phyloP scores from a whole-genome alignment of 1,140 invertebrate genomes.

The Batillaria attramentaria region DNA sequence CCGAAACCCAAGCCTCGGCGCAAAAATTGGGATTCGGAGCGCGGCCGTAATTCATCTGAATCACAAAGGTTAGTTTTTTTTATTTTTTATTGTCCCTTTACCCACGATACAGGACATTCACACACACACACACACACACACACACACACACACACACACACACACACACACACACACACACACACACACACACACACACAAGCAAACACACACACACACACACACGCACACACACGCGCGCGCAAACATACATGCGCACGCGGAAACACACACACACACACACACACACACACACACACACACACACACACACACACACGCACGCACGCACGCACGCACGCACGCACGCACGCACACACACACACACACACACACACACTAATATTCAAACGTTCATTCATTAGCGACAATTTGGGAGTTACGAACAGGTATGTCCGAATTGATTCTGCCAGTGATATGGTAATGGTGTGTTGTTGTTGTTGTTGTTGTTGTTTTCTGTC shows the following conservation, averaged over 20 bases:
- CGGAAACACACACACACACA: neutral
- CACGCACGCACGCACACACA: too few relatives aligned
- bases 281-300: constrained; percentile 11
- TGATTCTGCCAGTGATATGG: too few relatives aligned
- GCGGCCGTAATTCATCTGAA: constrained; percentile 62
- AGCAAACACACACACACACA: neutral
- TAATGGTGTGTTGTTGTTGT: too few relatives aligned
- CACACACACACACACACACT: too few relatives aligned
- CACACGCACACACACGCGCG: neutral
- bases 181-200: constrained; percentile 2
- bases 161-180: neutral
- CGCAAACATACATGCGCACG: neutral
- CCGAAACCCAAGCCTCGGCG: constrained; percentile 75
- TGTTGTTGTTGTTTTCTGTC: too few relatives aligned
- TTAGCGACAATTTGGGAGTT: too few relatives aligned
- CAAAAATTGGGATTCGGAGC: constrained; percentile 73
- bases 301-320: neutral
- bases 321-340: neutral
- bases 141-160: neutral
- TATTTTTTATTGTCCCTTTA: neutral
- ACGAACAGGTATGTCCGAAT: too few relatives aligned
- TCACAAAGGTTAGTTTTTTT: constrained; percentile 52
- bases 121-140: neutral
- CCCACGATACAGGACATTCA: too few relatives aligned
- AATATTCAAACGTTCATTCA: too few relatives aligned